These are phyloP conservation scores for Sesamia nonagrioides DNA, from an alignment of 1,140 invertebrate genomes.

Conservation along the genomic window DNA sequence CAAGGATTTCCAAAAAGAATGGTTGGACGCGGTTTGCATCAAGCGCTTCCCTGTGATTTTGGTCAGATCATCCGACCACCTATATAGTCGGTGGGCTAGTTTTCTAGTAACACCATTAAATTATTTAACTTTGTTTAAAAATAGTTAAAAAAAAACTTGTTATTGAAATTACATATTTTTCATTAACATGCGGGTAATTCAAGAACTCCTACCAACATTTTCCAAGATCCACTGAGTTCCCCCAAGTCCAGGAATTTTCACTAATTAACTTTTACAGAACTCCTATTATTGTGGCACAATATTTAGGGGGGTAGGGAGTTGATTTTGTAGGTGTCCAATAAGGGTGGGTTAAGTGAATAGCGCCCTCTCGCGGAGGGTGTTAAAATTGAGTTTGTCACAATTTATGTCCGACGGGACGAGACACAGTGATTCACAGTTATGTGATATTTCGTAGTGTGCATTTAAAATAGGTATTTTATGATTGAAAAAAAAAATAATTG, in stretches of 20 bases:
- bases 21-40: too few relatives aligned
- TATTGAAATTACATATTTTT: constrained; percentile 18
- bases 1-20: too few relatives aligned
- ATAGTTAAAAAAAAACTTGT: neutral
- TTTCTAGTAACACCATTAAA: neutral
- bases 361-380: constrained; percentile 46
- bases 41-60: too few relatives aligned
- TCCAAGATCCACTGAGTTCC: neutral
- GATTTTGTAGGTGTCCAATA: constrained; percentile 25
- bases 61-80: too few relatives aligned
- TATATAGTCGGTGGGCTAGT: too few relatives aligned
- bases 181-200: constrained; percentile 16
- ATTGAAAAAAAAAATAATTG: neutral
- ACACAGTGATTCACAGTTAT: constrained; percentile 66
- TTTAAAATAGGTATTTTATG: constrained; percentile 10
- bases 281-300: constrained; percentile 22
- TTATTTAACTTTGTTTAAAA: constrained; percentile 1
- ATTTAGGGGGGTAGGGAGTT: neutral
- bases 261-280: constrained; percentile 40
- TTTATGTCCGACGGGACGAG: constrained; percentile 56
- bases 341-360: constrained; percentile 22
- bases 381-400: constrained; percentile 83
- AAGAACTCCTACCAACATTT: constrained; percentile 15
- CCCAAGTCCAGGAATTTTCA: neutral
- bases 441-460: constrained; percentile 4